Percentiles rank a stretch among this genome's conserved stretches.
These are phyloP conservation scores for Choreutis nemorana DNA, from an alignment of 2,888 invertebrate species.

Conservation along the genomic window DNA sequence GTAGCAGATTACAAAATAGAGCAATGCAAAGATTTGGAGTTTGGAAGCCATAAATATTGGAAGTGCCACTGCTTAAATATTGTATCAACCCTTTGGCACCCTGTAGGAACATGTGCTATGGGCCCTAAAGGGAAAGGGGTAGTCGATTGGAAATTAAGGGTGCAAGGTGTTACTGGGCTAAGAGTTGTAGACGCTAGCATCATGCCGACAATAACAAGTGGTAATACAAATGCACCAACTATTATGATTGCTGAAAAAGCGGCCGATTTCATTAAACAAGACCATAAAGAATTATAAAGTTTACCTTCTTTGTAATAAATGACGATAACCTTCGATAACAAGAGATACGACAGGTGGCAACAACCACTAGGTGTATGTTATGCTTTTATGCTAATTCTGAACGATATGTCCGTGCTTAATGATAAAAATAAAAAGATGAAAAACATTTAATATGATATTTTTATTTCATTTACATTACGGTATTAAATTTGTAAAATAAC, in stretches of 20 bases:
- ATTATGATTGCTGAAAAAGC: conserved; percentile 76
- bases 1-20: conserved; percentile 18
- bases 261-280: conserved; percentile 2
- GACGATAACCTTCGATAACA: no score
- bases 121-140: conserved; percentile 12
- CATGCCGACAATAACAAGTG: conserved; percentile 76
- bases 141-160: conserved; percentile 14
- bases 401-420: no score
- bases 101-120: conserved; percentile 18
- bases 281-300: no score
- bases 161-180: conserved; percentile 25
- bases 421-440: no score
- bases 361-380: no score
- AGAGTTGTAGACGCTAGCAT: conserved; percentile 77
- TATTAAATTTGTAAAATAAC: no score
- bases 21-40: conserved; percentile 19
- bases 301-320: no score
- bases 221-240: conserved; percentile 76
- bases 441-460: no score
- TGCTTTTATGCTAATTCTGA: no score
- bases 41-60: conserved; percentile 13
- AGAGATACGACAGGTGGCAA: no score
- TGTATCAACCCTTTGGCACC: conserved; percentile 11
- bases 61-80: conserved; percentile 13
- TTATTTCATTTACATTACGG: no score